Conservation (phyloP, 2,113 vertebrate genomes). For the Platanista minor region DNA sequence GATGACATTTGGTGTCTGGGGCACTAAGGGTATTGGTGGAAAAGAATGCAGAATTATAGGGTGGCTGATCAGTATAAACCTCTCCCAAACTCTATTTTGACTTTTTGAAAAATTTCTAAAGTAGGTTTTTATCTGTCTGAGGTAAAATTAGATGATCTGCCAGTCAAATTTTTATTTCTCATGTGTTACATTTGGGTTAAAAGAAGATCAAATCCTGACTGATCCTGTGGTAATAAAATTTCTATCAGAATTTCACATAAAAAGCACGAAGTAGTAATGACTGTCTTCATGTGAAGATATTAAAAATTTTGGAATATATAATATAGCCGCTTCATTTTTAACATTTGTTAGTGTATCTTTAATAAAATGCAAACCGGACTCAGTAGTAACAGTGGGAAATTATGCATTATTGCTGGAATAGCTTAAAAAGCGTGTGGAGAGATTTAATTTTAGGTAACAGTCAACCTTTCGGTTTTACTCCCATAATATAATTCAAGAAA, state of each 20-base stretch:
- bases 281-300: background rate
- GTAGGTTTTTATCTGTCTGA: background rate
- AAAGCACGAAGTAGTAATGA: background rate
- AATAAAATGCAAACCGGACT: background rate
- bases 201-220: background rate
- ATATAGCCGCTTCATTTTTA: background rate
- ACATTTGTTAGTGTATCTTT: background rate
- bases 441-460: background rate
- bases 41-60: background rate
- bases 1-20: background rate
- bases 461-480: background rate
- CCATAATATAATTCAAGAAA: background rate
- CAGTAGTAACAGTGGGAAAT: background rate
- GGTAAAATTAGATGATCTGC: background rate
- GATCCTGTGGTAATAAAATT: background rate
- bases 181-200: background rate
- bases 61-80: background rate
- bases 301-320: background rate
- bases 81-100: constrained; percentile 20
- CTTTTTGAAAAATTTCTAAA: background rate
- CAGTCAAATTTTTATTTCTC: constrained; percentile 18
- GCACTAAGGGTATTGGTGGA: background rate
- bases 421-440: background rate
- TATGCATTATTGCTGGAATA: background rate
- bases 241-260: background rate